phyloP scores from a whole-genome alignment of 2,888 invertebrate genomes.

The Eupithecia centaureata region DNA sequence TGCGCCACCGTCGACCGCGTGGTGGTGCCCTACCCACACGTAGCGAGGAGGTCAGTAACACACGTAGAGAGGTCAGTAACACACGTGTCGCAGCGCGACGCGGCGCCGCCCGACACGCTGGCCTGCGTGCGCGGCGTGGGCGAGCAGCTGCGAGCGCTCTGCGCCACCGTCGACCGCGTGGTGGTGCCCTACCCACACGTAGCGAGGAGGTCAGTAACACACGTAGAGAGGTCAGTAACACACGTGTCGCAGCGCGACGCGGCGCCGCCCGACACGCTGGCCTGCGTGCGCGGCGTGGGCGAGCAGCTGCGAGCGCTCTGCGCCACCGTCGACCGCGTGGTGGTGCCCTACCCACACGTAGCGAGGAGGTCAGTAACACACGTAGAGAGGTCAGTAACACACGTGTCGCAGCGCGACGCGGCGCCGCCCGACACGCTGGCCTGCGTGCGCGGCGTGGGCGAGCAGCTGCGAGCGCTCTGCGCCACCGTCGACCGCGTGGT shows the following conservation, averaged over 20 bases:
- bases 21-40: too few species aligned
- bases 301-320: too few species aligned
- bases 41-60: not conserved
- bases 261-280: too few species aligned
- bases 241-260: too few species aligned
- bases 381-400: conserved; percentile 65
- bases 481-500: conserved; percentile 94
- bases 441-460: conserved; percentile 90
- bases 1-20: too few species aligned
- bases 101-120: conserved; percentile 85
- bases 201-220: conserved; percentile 83
- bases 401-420: conserved; percentile 82
- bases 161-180: conserved; percentile 93
- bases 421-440: conserved; percentile 83
- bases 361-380: not conserved
- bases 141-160: conserved; percentile 89
- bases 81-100: conserved; percentile 81
- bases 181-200: conserved; percentile 89
- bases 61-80: conserved; percentile 57
- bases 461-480: conserved; percentile 90
- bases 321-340: too few species aligned
- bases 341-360: too few species aligned
- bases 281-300: too few species aligned
- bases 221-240: not conserved
- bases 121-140: conserved; percentile 90